Evolutionary conservation across 1,140 invertebrate genomes (phyloP).

Genomic region (Heliothis subflexa): DNA sequence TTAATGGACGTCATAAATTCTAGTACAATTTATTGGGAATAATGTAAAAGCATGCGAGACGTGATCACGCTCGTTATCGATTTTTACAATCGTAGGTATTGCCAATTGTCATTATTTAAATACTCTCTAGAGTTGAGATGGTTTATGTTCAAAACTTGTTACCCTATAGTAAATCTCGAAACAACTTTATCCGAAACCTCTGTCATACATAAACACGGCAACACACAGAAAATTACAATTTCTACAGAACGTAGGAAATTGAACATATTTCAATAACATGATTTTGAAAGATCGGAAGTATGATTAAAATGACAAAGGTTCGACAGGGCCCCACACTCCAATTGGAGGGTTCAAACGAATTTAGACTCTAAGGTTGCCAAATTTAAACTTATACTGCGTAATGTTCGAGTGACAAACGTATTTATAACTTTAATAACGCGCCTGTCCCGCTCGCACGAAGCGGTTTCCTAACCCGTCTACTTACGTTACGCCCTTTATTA

Average conservation of each 20-base stretch:
- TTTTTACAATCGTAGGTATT: neutral
- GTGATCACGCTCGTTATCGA: slow-evolving; percentile 7
- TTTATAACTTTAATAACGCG: slow-evolving; percentile 73
- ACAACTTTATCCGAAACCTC: slow-evolving; percentile 1
- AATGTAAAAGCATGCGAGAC: slow-evolving; percentile 22
- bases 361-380: slow-evolving; percentile 65
- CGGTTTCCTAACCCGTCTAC: slow-evolving; percentile 52
- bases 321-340: slow-evolving; percentile 72
- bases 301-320: slow-evolving; percentile 86
- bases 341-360: slow-evolving; percentile 62
- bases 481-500: slow-evolving; percentile 54
- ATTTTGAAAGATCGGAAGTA: slow-evolving; percentile 84
- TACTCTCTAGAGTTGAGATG: no score
- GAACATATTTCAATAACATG: slow-evolving; percentile 86
- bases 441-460: slow-evolving; percentile 61
- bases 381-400: slow-evolving; percentile 54
- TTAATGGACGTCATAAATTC: slow-evolving; percentile 31
- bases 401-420: slow-evolving; percentile 55
- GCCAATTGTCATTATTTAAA: neutral
- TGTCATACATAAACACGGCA: slow-evolving; percentile 44
- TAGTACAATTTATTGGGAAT: slow-evolving; percentile 32
- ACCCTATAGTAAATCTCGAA: neutral
- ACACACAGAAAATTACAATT: slow-evolving; percentile 71
- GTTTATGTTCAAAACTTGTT: neutral
- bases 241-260: slow-evolving; percentile 79